These are phyloP conservation scores for Tenebrio molitor DNA, from an alignment of 1,140 invertebrate genomes.

Conservation along the genomic window DNA sequence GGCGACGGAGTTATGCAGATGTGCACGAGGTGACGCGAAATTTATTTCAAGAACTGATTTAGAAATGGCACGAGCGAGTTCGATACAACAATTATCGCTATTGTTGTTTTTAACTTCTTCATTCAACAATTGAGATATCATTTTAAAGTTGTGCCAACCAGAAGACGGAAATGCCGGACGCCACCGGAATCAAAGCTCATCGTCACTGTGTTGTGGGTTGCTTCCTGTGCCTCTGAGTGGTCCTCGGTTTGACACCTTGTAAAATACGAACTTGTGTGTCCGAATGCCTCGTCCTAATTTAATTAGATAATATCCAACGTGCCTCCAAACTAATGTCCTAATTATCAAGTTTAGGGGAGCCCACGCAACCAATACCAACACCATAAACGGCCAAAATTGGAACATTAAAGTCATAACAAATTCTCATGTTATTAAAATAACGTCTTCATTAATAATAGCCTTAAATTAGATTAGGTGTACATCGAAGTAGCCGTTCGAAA, in stretches of 20 bases:
- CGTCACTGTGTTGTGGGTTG: too few species aligned
- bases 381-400: slow-evolving; percentile 9
- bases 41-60: too few species aligned
- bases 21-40: slow-evolving; percentile 14
- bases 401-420: slow-evolving; percentile 1
- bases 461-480: slow-evolving; percentile 41
- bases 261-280: slow-evolving; percentile 21
- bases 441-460: slow-evolving; percentile 33
- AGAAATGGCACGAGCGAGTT: not conserved
- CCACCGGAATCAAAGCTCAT: too few species aligned
- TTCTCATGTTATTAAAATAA: slow-evolving; percentile 26
- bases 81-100: not conserved
- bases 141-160: too few species aligned
- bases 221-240: not conserved
- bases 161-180: too few species aligned
- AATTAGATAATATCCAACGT: slow-evolving; percentile 32
- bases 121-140: too few species aligned
- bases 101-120: too few species aligned
- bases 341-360: slow-evolving; percentile 22
- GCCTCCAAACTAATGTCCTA: slow-evolving; percentile 23
- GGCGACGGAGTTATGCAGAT: slow-evolving; percentile 11
- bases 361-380: slow-evolving; percentile 11
- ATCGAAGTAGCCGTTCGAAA: not conserved
- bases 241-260: slow-evolving; percentile 10
- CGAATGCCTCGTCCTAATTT: slow-evolving; percentile 26